These are phyloP conservation scores for Cerceris ruficornis DNA, from an alignment of 2,888 invertebrate species.

Conservation along the genomic window DNA sequence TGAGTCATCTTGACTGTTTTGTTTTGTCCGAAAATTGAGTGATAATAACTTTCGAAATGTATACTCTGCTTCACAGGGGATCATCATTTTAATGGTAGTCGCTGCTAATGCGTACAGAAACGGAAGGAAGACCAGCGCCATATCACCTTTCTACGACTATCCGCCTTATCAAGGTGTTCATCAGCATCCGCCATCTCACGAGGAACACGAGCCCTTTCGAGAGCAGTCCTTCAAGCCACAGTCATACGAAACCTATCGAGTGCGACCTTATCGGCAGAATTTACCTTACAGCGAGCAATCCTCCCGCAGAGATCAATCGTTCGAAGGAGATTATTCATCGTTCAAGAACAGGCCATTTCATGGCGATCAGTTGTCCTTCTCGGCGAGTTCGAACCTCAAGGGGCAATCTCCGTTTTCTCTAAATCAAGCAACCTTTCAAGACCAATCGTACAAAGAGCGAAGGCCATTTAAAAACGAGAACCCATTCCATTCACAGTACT, in stretches of 20 bases:
- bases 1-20: slow-evolving; percentile 31
- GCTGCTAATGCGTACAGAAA: slow-evolving; percentile 57
- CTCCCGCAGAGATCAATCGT: slow-evolving; percentile 36
- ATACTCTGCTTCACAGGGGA: no score
- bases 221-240: slow-evolving; percentile 51
- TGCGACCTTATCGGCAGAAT: slow-evolving; percentile 33
- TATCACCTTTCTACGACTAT: slow-evolving; percentile 58
- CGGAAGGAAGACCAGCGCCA: slow-evolving; percentile 30
- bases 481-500: slow-evolving; percentile 1
- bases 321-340: slow-evolving; percentile 47
- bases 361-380: slow-evolving; percentile 28
- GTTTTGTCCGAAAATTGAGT: not conserved
- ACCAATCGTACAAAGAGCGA: slow-evolving; percentile 19
- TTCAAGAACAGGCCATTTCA: slow-evolving; percentile 23
- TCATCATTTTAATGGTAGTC: slow-evolving; percentile 10
- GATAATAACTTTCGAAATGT: not conserved
- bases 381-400: slow-evolving; percentile 31
- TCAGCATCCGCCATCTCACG: slow-evolving; percentile 52
- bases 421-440: slow-evolving; percentile 21
- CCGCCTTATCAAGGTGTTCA: slow-evolving; percentile 60
- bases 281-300: slow-evolving; percentile 19
- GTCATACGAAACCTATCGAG: slow-evolving; percentile 38
- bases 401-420: slow-evolving; percentile 7
- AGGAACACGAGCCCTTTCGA: slow-evolving; percentile 60
- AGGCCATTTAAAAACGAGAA: slow-evolving; percentile 22